Evolutionary conservation across 2,113 vertebrate genomes (phyloP).

Genomic region (Dicrurus megarhynchus): DNA sequence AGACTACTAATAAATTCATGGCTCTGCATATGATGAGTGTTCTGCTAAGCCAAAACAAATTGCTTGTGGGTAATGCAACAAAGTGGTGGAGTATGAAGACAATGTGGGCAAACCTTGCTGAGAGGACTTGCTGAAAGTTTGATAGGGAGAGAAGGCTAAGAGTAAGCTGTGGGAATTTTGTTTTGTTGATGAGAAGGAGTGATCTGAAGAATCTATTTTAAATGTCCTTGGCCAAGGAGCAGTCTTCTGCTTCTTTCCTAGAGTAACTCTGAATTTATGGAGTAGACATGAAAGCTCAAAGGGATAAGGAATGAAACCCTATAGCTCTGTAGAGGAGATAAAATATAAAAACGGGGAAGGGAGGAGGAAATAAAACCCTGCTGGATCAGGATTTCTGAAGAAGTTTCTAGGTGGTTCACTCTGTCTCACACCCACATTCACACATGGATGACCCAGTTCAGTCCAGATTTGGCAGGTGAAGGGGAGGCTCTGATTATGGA

Average conservation of each 20-base stretch:
- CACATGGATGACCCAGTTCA: neutral
- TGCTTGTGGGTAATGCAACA: neutral
- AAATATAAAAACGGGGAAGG: neutral
- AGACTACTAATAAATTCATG: conserved; percentile 7
- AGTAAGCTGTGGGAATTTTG: neutral
- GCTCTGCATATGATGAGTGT: neutral
- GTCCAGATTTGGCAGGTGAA: neutral
- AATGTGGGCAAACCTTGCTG: neutral
- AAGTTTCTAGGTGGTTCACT: neutral
- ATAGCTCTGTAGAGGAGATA: neutral
- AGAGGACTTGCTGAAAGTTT: neutral
- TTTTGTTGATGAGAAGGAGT: neutral
- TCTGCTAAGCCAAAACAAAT: conserved; percentile 7
- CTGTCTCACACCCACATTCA: neutral
- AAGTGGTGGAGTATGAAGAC: neutral
- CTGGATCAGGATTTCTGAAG: neutral
- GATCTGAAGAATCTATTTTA: neutral
- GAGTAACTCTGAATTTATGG: neutral
- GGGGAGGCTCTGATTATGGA: neutral
- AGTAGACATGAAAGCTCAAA: neutral
- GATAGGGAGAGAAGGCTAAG: neutral
- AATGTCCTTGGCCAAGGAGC: neutral
- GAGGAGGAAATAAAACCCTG: neutral
- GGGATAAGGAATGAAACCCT: neutral
- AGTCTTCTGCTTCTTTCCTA: neutral